Evolutionary conservation across 2,888 invertebrate genomes (phyloP).

Genomic region (Prenolepis imparis): DNA sequence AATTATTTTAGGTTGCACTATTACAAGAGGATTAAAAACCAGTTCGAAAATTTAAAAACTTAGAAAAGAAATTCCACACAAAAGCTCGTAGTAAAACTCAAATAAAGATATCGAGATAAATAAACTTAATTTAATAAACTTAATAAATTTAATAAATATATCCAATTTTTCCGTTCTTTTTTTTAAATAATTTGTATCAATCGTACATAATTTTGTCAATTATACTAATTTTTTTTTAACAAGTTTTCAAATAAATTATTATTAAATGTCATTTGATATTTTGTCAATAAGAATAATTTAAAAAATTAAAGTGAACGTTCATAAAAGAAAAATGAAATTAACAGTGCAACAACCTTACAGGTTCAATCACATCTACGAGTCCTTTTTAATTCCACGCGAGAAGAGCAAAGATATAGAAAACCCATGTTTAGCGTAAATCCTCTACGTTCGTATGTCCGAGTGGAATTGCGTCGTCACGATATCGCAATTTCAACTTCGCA

Average conservation of each 20-base stretch:
- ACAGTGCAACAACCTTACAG: neutral
- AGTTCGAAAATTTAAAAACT: neutral
- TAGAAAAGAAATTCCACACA: neutral
- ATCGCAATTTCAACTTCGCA: constrained; percentile 6
- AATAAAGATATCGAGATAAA: neutral
- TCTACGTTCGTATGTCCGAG: neutral
- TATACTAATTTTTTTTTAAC: neutral
- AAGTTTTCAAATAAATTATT: neutral
- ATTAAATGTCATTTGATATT: neutral
- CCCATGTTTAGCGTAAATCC: constrained; percentile 12
- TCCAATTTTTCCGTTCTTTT: neutral
- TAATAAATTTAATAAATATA: neutral
- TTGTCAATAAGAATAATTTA: neutral
- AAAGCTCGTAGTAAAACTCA: neutral
- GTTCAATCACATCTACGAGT: neutral
- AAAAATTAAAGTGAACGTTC: neutral
- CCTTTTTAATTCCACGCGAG: constrained; percentile 29
- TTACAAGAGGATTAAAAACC: neutral
- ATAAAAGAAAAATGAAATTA: neutral
- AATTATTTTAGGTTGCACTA: neutral
- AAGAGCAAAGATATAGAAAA: neutral
- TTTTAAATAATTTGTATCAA: neutral
- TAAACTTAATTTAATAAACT: neutral
- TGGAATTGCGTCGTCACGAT: constrained; percentile 31
- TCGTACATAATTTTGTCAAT: neutral